phyloP scores from a whole-genome alignment of 2,888 invertebrate species.

The Torymus auratus region DNA sequence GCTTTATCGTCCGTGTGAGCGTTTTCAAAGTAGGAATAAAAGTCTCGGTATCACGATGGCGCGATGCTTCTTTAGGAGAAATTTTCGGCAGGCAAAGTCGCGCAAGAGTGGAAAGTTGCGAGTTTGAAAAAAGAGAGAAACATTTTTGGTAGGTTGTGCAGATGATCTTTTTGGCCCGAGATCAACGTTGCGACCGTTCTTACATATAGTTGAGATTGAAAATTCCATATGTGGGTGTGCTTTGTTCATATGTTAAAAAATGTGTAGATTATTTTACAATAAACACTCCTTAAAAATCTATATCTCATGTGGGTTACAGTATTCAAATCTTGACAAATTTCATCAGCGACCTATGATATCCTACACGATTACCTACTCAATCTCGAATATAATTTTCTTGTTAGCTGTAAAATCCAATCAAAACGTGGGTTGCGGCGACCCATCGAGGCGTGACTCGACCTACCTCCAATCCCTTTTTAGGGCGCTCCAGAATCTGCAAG shows the following conservation, averaged over 20 bases:
- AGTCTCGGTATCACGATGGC: not conserved
- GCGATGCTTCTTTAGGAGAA: not conserved
- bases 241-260: no score
- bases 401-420: conserved; percentile 76
- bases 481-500: conserved; percentile 37
- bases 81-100: no score
- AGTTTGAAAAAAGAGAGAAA: no score
- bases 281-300: no score
- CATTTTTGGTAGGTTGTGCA: no score
- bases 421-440: conserved; percentile 63
- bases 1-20: conserved; percentile 65
- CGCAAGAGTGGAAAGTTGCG: no score
- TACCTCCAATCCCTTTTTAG: conserved; percentile 61
- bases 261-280: no score
- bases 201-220: no score
- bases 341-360: conserved; percentile 45
- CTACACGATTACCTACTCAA: conserved; percentile 69
- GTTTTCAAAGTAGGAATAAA: conserved; percentile 32
- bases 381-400: conserved; percentile 76
- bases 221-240: no score
- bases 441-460: conserved; percentile 58
- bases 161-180: no score
- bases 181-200: no score
- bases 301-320: not conserved
- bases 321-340: conserved; percentile 39